These are phyloP conservation scores for Anaspis maculata DNA, from an alignment of 2,888 invertebrate species.

Conservation along the genomic window DNA sequence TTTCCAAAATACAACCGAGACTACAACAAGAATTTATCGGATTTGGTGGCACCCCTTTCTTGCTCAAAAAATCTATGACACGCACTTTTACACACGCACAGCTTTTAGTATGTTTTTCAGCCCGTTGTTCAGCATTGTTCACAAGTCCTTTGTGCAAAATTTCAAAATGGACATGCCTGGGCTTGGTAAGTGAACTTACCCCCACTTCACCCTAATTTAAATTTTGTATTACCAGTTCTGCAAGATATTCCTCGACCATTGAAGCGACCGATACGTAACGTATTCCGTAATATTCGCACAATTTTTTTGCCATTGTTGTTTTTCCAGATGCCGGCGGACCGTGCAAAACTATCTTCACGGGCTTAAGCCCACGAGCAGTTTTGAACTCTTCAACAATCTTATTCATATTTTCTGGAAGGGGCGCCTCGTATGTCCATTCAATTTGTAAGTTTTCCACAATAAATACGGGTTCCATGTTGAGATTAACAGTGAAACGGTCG, in stretches of 20 bases:
- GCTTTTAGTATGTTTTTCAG: too few species aligned
- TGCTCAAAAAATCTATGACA: too few species aligned
- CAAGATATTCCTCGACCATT: constrained; percentile 44
- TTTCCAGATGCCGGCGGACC: constrained; percentile 62
- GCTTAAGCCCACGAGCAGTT: constrained; percentile 42
- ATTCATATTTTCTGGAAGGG: constrained; percentile 45
- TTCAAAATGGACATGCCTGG: too few species aligned
- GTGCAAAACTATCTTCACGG: constrained; percentile 52
- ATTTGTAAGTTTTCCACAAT: constrained; percentile 45
- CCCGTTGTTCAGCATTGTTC: too few species aligned
- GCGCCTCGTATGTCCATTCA: constrained; percentile 47
- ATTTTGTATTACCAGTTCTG: constrained; percentile 12
- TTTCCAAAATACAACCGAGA: too few species aligned
- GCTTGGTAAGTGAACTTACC: too few species aligned
- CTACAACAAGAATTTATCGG: too few species aligned
- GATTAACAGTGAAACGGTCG: constrained; percentile 50
- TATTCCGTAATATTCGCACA: constrained; percentile 51
- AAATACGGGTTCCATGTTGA: constrained; percentile 52
- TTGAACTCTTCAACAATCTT: constrained; percentile 31
- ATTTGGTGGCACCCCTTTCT: too few species aligned
- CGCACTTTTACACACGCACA: too few species aligned
- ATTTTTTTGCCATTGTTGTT: constrained; percentile 48
- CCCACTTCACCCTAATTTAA: too few species aligned
- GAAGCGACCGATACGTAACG: constrained; percentile 50
- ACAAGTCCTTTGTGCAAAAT: too few species aligned